Conservation (phyloP, 2,797 vertebrate species). For the Ptychadena robeensis region DNA sequence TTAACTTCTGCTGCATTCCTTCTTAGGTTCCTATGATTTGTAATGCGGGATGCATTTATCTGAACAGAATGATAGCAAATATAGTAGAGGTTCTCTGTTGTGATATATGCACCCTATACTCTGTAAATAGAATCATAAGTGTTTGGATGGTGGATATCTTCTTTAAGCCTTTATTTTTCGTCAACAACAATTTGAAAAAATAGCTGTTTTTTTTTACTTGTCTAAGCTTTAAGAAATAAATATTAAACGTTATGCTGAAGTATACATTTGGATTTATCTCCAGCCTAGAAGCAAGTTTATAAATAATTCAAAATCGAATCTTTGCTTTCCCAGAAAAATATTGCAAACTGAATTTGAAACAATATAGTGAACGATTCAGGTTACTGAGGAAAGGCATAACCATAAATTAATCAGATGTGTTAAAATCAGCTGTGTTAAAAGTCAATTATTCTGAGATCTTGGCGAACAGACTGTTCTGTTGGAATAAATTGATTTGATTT, state of each 20-base stretch:
- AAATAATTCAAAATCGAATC: conserved; percentile 70
- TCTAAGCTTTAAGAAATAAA: conserved; percentile 27
- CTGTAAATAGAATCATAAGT: background rate
- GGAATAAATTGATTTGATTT: conserved; percentile 20
- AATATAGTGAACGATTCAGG: conserved; percentile 2
- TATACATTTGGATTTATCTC: conserved; percentile 64
- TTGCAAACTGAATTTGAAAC: conserved; percentile 27
- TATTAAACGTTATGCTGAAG: conserved; percentile 14
- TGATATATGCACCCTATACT: background rate
- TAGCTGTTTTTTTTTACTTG: background rate
- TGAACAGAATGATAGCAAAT: too few relatives aligned
- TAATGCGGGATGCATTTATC: too few relatives aligned
- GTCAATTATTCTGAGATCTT: conserved; percentile 28
- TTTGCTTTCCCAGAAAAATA: conserved; percentile 15
- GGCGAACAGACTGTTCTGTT: background rate
- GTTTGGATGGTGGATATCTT: background rate
- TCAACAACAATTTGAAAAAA: background rate
- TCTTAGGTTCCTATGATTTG: too few relatives aligned
- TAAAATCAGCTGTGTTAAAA: conserved; percentile 21
- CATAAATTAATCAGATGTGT: conserved; percentile 39
- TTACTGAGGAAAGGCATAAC: conserved; percentile 6
- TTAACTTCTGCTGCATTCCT: too few relatives aligned
- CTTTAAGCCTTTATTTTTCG: background rate
- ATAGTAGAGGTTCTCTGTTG: background rate
- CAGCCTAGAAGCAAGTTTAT: conserved; percentile 67